Percentiles rank a stretch among this genome's conserved stretches.
Conservation (phyloP, 2,888 invertebrate species). For the Cephus spinipes region DNA sequence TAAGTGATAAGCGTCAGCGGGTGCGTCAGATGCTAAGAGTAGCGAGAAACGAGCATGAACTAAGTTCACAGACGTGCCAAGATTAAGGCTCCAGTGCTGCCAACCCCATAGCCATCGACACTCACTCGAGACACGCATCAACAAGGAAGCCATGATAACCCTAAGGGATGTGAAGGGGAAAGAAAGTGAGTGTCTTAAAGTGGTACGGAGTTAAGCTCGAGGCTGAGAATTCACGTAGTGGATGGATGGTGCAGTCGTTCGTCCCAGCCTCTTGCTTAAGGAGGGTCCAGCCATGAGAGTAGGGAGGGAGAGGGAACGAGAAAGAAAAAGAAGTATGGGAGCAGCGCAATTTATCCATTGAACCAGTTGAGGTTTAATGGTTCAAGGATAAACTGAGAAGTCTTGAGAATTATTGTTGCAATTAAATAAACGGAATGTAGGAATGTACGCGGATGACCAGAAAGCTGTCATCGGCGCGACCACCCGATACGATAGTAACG, state of each 20-base stretch:
- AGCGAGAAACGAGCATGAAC: background rate
- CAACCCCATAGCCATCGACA: background rate
- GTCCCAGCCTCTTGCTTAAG: background rate
- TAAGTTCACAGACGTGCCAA: background rate
- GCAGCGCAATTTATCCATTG: constrained; percentile 56
- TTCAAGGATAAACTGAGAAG: constrained; percentile 18
- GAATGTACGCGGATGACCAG: background rate
- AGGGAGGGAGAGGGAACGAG: constrained; percentile 20
- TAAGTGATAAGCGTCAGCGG: background rate
- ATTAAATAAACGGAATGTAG: background rate
- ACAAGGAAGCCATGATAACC: background rate
- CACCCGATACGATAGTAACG: background rate
- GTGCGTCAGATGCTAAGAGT: background rate
- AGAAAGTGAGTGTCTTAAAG: background rate
- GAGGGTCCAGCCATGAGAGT: background rate
- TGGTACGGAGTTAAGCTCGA: background rate
- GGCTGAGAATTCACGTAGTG: background rate
- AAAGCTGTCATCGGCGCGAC: background rate
- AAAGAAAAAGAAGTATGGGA: constrained; percentile 26
- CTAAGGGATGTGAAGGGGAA: background rate
- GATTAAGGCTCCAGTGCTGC: background rate
- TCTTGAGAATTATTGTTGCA: background rate
- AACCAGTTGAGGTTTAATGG: constrained; percentile 54
- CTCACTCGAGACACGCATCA: background rate
- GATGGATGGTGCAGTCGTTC: background rate